Evolutionary conservation across 2,888 invertebrate species (phyloP).

Genomic region (Resseliella maxima): DNA sequence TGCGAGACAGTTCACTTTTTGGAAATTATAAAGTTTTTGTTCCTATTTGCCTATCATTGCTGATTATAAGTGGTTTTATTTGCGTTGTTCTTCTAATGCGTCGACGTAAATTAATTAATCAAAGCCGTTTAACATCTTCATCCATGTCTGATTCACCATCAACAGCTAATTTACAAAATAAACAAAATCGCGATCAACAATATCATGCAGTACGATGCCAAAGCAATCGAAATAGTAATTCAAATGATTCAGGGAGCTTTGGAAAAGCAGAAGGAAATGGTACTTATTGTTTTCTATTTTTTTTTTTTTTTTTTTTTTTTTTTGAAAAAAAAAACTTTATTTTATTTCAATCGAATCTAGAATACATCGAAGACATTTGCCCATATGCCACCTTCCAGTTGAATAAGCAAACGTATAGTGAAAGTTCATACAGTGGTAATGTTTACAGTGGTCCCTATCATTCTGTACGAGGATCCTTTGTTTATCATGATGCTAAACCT

Average conservation of each 20-base stretch:
- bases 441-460: conserved; percentile 89
- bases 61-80: conserved; percentile 75
- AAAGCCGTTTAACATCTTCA: conserved; percentile 67
- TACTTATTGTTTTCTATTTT: conserved; percentile 54
- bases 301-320: neutral
- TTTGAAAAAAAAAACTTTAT: conserved; percentile 28
- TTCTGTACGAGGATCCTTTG: conserved; percentile 86
- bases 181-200: conserved; percentile 82
- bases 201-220: conserved; percentile 76
- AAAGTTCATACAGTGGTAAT: conserved; percentile 90
- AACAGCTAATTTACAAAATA: conserved; percentile 82
- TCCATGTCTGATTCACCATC: conserved; percentile 81
- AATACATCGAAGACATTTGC: conserved; percentile 93
- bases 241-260: conserved; percentile 71
- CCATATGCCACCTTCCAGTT: conserved; percentile 93
- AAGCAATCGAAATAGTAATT: conserved; percentile 66
- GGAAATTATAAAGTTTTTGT: conserved; percentile 74
- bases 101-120: conserved; percentile 71
- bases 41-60: conserved; percentile 76
- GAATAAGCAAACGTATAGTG: conserved; percentile 86
- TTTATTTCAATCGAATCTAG: conserved; percentile 67
- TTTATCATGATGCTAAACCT: conserved; percentile 88
- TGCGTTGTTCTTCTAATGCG: conserved; percentile 78
- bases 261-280: conserved; percentile 68
- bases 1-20: conserved; percentile 74